Evolutionary conservation across 2,113 vertebrate species (phyloP), one percentile per base, ranked within the genome.

Genomic region (Eurystomus gularis): DNA sequence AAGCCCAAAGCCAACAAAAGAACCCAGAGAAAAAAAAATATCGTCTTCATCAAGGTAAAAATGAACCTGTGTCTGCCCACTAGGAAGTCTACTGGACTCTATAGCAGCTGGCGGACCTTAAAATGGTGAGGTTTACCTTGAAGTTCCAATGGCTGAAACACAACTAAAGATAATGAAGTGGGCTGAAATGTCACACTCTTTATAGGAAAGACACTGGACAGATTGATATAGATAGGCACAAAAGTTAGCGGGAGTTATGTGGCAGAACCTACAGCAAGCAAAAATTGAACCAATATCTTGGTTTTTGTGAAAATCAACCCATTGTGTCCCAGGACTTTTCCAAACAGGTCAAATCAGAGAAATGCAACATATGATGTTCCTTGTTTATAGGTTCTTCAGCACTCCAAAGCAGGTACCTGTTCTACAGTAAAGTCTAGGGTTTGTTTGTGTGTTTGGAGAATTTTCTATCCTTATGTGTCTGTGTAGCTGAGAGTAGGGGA

Each of bases 341-440:
- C 23, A 23, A 70, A 25, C 13, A 28, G 24, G 33, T 93, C 13
- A 72, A 72, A 76, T 71, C 6, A 6, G 39, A 81, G 70, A 72
- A 94, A 71, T 64, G 51, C 29, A 25, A 8, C 77, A 39, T 29
- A 19, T 33, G 9, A 42, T 54, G 65, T 35, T 90, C 19, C 26
- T 73, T 95, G 60, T 92, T 88, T 81, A 4, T n/a, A 26, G 25
- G 11, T 82, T 82, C 73, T 42, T 69, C 6, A 29, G 71, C 33
- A 17, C 11, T 88, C 52, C 76, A 61, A 94, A 81, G 65, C 57
- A 94, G 69, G 77, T 91, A 82, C 72, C 65, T 96, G 94, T 77
- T 94, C 87, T 86, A 55, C 65, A 5, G 7, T 97, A 96, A 97
- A 97, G 96, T 96, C 94, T 97, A 37, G 89, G 48, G 14, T 93